Base-by-base conservation (phyloP, 2,888 invertebrate species). In the Callyntrura guangdongensis region DNA sequence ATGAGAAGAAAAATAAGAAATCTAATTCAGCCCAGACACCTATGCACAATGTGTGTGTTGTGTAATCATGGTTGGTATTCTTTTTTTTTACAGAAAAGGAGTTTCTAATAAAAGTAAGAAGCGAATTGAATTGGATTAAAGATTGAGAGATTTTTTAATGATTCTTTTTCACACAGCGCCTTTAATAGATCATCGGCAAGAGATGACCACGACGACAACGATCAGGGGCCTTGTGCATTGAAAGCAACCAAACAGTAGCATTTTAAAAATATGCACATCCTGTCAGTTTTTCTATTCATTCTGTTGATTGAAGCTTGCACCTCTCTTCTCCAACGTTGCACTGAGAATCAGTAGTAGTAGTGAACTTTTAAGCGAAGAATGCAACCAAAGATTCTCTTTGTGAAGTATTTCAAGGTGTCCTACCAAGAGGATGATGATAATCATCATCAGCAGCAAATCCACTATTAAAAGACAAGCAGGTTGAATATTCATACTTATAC, bases 121-220 rank as follows among this genome's bases (percentile, higher is more conserved):
- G 67, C 36, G 67, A 74, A 49, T 53, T 69, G 72, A 22, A 86
- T 86, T 86, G 85, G 85, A 86, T 86, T 86, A 74, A 14, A 86
- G 74, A 86, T 86, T 86, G 86, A 86, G 59, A 85, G 72, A 69
- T 85, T 72, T 85, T n/a, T 85, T 85, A 85, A 85, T 85, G 85
- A 85, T 53, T 79, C 77, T 79, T 25, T 25, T 79, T 79, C 20
- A 79, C 77, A 79, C 12, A 47, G 45, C 74, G 8, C 17, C 20
- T 22, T 4, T 20, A 74, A 53, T 25, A 79, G 77, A 79, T 53
- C 77, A 79, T n/a, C n/a, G n/a, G 17, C 27, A 56, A 53, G 14
- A n/a, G 74, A 53, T 79, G 77, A 79, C 77, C 77, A 25, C 14
- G 20, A 77, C 20, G 17, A 59, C 53, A 25, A 79, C n/a, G n/a